Evolutionary conservation across 2,113 vertebrate genomes (phyloP), one percentile per base, ranked within the genome.

Genomic region (Gallinago jamesoni): DNA sequence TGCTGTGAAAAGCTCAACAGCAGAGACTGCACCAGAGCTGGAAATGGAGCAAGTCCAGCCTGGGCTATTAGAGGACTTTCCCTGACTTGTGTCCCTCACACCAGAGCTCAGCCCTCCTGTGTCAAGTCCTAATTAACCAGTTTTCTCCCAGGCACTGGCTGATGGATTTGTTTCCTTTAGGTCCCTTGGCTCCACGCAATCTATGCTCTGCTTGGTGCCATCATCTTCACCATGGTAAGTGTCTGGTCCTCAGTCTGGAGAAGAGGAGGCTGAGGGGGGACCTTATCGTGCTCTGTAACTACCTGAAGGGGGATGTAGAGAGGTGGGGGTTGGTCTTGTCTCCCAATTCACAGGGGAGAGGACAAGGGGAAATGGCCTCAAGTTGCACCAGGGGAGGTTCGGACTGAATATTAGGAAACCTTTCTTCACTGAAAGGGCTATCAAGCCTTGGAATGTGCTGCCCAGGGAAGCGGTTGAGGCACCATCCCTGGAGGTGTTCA

Each of bases 221-320:
- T 99, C 30, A 97, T 99, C 72, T 99, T 99, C 82, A 99, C 98
- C 1, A 97, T 99, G 99, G 99, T 99, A 96, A 98, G 98, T 95
- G 92, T 43, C 41, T 43, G 41, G 15, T 15, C 13, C 41, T 43
- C 41, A 16, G 41, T 43, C 41, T 43, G 41, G 41, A 43, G 14
- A 43, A 43, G 41, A 43, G 41, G 41, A 43, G 41, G 41, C 41
- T 43, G 41, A 43, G 41, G 41, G 41, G 41, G 41, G 41, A 43
- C 41, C 41, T 43, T 43, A 6, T 43, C 41, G 6, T 16, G 41
- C 41, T 43, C 15, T 16, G 5, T 43, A 43, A 16, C 41, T 43
- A 43, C 14, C 41, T 43, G 41, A 43, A 43, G 41, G 41, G 41
- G 41, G 41, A 39, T 39, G 39, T 39, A 39, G 39, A 39, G 39